Base-by-base conservation (phyloP, 1,140 invertebrate species). In the Neodiprion virginianus region DNA sequence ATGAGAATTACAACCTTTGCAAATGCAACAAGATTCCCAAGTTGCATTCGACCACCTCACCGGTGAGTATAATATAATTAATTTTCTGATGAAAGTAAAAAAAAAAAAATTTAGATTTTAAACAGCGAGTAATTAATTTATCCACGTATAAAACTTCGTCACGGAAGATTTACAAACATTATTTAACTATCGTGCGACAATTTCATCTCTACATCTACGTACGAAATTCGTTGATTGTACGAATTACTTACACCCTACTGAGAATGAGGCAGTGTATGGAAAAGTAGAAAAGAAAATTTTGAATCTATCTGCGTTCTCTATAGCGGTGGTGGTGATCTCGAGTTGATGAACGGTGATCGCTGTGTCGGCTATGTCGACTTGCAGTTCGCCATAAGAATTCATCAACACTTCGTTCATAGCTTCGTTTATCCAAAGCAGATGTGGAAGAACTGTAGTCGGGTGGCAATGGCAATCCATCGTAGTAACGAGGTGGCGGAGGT, bases 381-480 rank as follows among this genome's bases (percentile, higher is more conserved):
- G 87, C 79, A 7, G 95, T 97, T 82, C 96, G 92, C 91, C 96
- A 95, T 67, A 97, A 88, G 85, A 97, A 97, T 83, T 97, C 95
- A 85, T 96, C 95, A 48, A 98, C 96, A 74, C 95, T 96, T 68
- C 96, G 92, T 83, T 97, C 95, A 87, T 97, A 97, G 48, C 93
- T 94, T 48, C 94, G 90, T 80, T 95, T 94, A 78, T 95, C 94
- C 72, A 93, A 87, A 23, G 91, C 89, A 71, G 90, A 89, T 68
- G 90, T 88, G 61, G 89, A 85, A 7, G 85, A 79, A 40, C 88
- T 89, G 75, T 92, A 92, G 75, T 92, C 90, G 11, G 91, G 91
- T 50, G 92, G 88, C 67, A 93, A 81, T 23, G 93, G 92, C 48
- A 93, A 85, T 67, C 94, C 94, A 82, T 96, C 94, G 81, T 96